phyloP scores from a whole-genome alignment of 1,140 invertebrate genomes.

The Drosophila biarmipes region DNA sequence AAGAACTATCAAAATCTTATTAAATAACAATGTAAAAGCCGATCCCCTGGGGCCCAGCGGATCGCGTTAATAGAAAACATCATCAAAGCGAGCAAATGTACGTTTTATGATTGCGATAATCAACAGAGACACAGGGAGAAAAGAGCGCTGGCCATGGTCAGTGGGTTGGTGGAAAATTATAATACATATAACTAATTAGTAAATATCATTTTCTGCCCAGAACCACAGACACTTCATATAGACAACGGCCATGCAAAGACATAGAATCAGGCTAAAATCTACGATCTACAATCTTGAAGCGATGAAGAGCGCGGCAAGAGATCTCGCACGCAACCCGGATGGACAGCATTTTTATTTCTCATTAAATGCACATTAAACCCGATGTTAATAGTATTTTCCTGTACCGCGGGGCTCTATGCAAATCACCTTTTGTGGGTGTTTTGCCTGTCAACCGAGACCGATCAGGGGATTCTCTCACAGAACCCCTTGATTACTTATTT shows the following conservation, averaged over 20 bases:
- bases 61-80: slow-evolving; percentile 62
- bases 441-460: slow-evolving; percentile 39
- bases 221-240: slow-evolving; percentile 35
- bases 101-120: slow-evolving; percentile 76
- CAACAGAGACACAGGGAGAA: slow-evolving; percentile 46
- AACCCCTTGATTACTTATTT: slow-evolving; percentile 19
- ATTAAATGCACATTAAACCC: slow-evolving; percentile 52
- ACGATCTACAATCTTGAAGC: slow-evolving; percentile 19
- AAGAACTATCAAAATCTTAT: slow-evolving; percentile 64
- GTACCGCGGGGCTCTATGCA: slow-evolving; percentile 34
- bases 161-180: slow-evolving; percentile 39
- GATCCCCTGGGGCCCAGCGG: not conserved
- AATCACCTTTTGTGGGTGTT: slow-evolving; percentile 25
- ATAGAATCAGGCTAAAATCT: slow-evolving; percentile 40
- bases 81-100: slow-evolving; percentile 59
- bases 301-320: slow-evolving; percentile 7
- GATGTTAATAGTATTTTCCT: slow-evolving; percentile 61
- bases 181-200: slow-evolving; percentile 69
- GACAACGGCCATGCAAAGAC: slow-evolving; percentile 53
- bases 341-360: slow-evolving; percentile 39
- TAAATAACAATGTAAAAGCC: slow-evolving; percentile 41
- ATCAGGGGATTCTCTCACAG: slow-evolving; percentile 23
- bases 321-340: slow-evolving; percentile 45
- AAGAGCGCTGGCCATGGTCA: slow-evolving; percentile 44
- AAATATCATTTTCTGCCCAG: slow-evolving; percentile 53